phyloP scores from a whole-genome alignment of 2,888 invertebrate species.

The Allygus modestus region DNA sequence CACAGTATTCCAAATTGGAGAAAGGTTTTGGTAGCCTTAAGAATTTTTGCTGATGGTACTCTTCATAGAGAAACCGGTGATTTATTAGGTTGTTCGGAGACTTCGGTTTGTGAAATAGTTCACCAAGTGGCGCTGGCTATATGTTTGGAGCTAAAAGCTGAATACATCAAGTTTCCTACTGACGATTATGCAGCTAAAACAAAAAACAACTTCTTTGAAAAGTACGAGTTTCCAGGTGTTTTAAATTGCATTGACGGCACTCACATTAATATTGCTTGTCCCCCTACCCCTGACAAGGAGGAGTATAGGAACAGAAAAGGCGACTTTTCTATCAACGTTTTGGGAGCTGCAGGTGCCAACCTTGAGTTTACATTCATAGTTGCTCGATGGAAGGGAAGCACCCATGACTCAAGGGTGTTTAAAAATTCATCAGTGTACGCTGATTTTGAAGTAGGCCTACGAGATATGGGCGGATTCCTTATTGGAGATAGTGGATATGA shows the following conservation, averaged over 20 bases:
- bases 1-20: neutral
- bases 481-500: constrained; percentile 38
- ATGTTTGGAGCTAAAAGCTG: neutral
- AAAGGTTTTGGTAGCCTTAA: neutral
- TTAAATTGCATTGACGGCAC: constrained; percentile 1
- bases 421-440: neutral
- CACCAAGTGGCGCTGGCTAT: constrained; percentile 5
- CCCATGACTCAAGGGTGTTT: constrained; percentile 8
- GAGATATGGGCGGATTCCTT: constrained; percentile 17
- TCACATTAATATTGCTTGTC: neutral
- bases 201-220: constrained; percentile 25
- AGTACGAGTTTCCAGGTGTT: constrained; percentile 17
- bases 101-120: neutral
- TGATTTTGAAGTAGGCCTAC: neutral
- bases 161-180: constrained; percentile 33
- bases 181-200: neutral
- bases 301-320: constrained; percentile 35
- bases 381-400: constrained; percentile 22
- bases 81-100: neutral
- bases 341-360: constrained; percentile 11
- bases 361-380: constrained; percentile 13
- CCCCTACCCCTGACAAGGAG: constrained; percentile 23
- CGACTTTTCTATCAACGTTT: constrained; percentile 1
- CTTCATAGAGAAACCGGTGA: neutral
- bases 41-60: neutral